These are phyloP conservation scores for Cephus spinipes DNA, from an alignment of 2,888 invertebrate species.

Conservation along the genomic window DNA sequence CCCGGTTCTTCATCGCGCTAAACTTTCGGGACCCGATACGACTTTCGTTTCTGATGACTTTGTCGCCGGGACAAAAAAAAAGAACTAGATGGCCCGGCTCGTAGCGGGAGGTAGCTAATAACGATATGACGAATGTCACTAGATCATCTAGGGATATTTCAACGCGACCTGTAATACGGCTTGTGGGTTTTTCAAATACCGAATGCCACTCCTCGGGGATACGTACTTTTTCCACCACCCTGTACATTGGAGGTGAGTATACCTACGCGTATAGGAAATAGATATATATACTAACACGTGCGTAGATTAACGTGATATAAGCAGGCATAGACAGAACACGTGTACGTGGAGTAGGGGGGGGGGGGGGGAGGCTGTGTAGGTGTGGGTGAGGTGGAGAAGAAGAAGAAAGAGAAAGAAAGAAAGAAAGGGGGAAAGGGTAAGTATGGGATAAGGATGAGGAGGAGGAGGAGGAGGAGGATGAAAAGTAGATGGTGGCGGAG, in stretches of 20 bases:
- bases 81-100: not conserved
- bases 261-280: conserved; percentile 32
- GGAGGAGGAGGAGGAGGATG: conserved; percentile 21
- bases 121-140: not conserved
- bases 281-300: conserved; percentile 30
- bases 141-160: not conserved
- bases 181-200: not conserved
- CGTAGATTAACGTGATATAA: conserved; percentile 45
- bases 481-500: conserved; percentile 19
- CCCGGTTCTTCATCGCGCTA: too few relatives aligned
- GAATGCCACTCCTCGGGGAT: not conserved
- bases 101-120: not conserved
- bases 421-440: not conserved
- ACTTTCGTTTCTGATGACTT: not conserved
- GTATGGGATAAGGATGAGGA: not conserved
- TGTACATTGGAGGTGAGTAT: conserved; percentile 42
- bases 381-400: conserved; percentile 15
- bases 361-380: conserved; percentile 11
- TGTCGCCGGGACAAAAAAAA: not conserved
- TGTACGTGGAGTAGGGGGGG: not conserved
- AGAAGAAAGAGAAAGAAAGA: conserved; percentile 22
- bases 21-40: not conserved
- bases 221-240: conserved; percentile 41
- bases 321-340: conserved; percentile 31
- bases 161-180: too few relatives aligned